Conservation (phyloP, 2,888 invertebrate species). For the Aphodius granarius region DNA sequence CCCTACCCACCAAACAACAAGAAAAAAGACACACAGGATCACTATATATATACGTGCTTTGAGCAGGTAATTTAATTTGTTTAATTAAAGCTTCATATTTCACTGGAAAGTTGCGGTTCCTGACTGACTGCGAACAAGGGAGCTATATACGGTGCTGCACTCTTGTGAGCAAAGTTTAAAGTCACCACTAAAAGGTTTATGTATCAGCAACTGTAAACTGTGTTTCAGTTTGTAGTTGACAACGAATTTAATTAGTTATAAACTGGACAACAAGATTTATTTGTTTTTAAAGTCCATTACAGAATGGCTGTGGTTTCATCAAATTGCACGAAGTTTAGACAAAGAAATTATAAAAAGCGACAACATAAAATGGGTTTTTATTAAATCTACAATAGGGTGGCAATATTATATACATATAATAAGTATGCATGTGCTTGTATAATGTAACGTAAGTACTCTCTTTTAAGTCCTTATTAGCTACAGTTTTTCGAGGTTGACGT, state of each 20-base stretch:
- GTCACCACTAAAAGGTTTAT: constrained; percentile 5
- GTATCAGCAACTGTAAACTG: too few species aligned
- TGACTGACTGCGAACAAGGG: not conserved
- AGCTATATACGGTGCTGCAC: not conserved
- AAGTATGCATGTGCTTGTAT: not conserved
- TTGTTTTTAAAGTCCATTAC: too few species aligned
- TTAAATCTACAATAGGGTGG: not conserved
- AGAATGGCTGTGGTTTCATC: too few species aligned
- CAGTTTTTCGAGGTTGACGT: constrained; percentile 28
- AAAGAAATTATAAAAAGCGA: too few species aligned
- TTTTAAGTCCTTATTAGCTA: constrained; percentile 4
- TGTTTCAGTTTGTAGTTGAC: too few species aligned
- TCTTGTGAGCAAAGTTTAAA: too few species aligned
- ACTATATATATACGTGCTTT: not conserved
- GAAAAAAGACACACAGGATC: not conserved
- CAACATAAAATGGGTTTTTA: too few species aligned
- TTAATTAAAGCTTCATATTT: not conserved
- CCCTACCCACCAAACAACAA: not conserved
- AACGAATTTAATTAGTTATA: too few species aligned
- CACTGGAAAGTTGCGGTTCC: not conserved
- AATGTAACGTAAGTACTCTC: not conserved
- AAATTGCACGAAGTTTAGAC: too few species aligned
- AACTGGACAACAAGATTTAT: too few species aligned
- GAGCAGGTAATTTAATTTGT: not conserved
- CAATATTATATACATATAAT: not conserved